phyloP scores from a whole-genome alignment of 92 coral and sea anemone genomes.

The Parazoanthus darwini region DNA sequence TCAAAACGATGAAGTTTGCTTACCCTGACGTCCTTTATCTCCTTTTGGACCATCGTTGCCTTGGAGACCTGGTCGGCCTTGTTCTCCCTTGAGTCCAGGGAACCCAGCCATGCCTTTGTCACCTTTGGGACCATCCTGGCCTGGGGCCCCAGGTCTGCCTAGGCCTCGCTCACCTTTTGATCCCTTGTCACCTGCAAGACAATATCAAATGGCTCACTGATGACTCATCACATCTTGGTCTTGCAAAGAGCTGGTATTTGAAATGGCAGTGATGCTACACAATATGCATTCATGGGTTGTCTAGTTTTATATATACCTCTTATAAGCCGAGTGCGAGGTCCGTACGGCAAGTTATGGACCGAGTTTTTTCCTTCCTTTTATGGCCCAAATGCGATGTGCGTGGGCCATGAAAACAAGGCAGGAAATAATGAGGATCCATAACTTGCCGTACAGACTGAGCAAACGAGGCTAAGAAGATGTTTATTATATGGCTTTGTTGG shows the following conservation, averaged over 20 bases:
- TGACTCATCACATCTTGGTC: not conserved
- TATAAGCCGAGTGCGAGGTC: too few species aligned
- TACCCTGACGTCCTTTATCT: slow-evolving; percentile 54
- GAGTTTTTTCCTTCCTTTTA: too few species aligned
- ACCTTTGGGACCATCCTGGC: slow-evolving; percentile 23
- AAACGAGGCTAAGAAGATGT: too few species aligned
- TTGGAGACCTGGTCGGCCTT: slow-evolving; percentile 54
- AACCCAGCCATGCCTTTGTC: slow-evolving; percentile 52
- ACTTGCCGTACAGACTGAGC: too few species aligned
- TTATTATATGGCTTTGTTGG: too few species aligned
- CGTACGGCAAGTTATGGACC: too few species aligned
- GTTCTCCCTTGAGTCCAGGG: slow-evolving; percentile 50
- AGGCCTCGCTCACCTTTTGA: slow-evolving; percentile 51
- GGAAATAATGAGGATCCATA: too few species aligned
- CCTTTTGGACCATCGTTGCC: slow-evolving; percentile 66
- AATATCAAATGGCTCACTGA: not conserved
- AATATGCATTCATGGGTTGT: too few species aligned
- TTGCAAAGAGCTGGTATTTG: not conserved
- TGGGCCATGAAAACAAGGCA: too few species aligned
- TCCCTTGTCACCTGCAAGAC: slow-evolving; percentile 48
- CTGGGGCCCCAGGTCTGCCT: slow-evolving; percentile 30
- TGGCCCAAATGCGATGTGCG: too few species aligned
- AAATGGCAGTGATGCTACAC: too few species aligned
- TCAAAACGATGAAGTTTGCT: not conserved
- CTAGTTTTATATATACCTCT: not conserved